A percentile compares a stretch with the other conserved stretches of the same genome.
phyloP scores from a whole-genome alignment of 2,113 vertebrate species.

The Leiothrix lutea region DNA sequence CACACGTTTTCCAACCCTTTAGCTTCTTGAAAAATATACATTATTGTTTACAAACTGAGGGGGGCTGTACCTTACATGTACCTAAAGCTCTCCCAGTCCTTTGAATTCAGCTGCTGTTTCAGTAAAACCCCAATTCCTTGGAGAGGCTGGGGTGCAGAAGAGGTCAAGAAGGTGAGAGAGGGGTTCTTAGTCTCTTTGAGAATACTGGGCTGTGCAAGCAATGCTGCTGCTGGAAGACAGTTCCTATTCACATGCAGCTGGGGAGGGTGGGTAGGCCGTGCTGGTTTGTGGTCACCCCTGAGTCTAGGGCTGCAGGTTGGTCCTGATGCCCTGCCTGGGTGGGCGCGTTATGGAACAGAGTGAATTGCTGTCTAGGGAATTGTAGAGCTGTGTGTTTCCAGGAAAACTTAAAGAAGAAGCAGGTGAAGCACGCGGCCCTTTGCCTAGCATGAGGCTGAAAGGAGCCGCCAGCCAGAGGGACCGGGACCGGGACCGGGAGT shows the following conservation, averaged over 20 bases:
- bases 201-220: background rate
- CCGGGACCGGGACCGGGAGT: accelerated
- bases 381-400: background rate
- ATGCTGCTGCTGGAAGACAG: background rate
- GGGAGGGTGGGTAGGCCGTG: background rate
- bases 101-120: background rate
- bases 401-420: background rate
- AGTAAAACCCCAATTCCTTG: background rate
- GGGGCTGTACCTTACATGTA: background rate
- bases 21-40: background rate
- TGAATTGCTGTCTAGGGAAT: too few species aligned
- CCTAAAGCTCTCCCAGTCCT: background rate
- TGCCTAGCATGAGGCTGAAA: accelerated
- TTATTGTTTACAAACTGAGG: background rate
- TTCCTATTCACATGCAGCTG: background rate
- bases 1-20: accelerated
- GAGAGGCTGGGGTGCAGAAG: background rate
- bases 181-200: background rate
- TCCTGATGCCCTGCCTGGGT: accelerated
- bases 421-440: background rate
- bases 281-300: too few species aligned
- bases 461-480: background rate
- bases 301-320: background rate
- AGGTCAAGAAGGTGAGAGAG: background rate
- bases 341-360: background rate